Base-by-base conservation (phyloP, 1,140 invertebrate genomes). In the Brachionus plicatilis region DNA sequence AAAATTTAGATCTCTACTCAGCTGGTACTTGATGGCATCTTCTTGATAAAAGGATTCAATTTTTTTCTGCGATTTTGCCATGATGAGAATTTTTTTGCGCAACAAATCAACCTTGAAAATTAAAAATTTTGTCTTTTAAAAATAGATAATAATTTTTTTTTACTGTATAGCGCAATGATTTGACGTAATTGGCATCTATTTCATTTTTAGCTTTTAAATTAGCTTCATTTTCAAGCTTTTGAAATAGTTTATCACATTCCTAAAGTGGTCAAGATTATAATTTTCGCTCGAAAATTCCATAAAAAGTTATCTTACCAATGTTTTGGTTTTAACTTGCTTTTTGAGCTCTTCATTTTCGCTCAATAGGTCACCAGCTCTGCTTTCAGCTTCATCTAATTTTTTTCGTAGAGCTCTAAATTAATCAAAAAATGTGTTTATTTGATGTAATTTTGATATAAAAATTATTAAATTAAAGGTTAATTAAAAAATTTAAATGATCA, bases 121-220 rank as follows among this genome's bases (percentile, higher is more conserved):
- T 17, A 1, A 45, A 75, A 20, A 17, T 8, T 6, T 14, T 20
- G 9, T 60, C 53, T 7, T 60, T n/a, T n/a, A 45, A 20, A 43
- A 24, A 41, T 8, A 6, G 33, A 37, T 37, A 37, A 37, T 37
- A 37, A 37, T 1, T 45, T 9, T 47, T 2, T 17, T 17, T 53
- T 76, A 76, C 72, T 12, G 72, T 50, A n/a, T 76, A 76, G 7
- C 72, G 17, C 1, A 76, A 12, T 5, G 72, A 76, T 50, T 76
- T 76, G 29, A 37, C 29, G 43, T 76, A 76, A 29, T 27, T 76
- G 43, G 43, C 20, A 76, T 76, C 72, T n/a, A 50, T 50, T 8
- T 76, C 72, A 50, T 76, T 76, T 76, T 76, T 76, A 14, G 47
- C 20, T 29, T 17, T 76, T 76, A 76, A 76, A 76, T 76, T 76